Evolutionary conservation across 2,797 vertebrate genomes (phyloP).

Genomic region (Lagocephalus sceleratus): DNA sequence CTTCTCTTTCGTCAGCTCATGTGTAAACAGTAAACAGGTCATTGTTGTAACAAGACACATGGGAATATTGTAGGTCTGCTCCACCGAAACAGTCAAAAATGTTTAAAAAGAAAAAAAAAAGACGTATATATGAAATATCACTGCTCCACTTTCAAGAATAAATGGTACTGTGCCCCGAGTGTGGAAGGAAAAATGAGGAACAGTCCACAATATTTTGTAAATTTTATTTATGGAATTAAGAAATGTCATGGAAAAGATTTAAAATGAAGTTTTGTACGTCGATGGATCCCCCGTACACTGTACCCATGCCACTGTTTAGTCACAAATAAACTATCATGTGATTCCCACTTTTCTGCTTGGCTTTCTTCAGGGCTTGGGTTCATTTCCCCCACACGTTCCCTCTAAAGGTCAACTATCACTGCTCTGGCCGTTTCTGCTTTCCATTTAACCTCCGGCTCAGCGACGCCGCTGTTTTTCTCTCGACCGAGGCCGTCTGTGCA

Average conservation of each 20-base stretch:
- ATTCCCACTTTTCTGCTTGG: constrained; percentile 48
- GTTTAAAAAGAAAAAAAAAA: constrained; percentile 35
- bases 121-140: constrained; percentile 51
- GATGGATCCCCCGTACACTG: constrained; percentile 66
- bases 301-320: constrained; percentile 69
- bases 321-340: constrained; percentile 74
- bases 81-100: constrained; percentile 23
- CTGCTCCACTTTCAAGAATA: constrained; percentile 53
- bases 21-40: constrained; percentile 56
- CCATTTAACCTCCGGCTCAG: neutral
- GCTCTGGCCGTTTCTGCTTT: neutral
- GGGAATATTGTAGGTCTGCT: constrained; percentile 52
- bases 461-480: neutral
- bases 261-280: constrained; percentile 70
- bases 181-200: constrained; percentile 62
- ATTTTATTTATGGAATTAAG: constrained; percentile 75
- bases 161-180: constrained; percentile 54
- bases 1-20: constrained; percentile 36
- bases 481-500: neutral
- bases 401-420: neutral
- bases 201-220: constrained; percentile 72
- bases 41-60: constrained; percentile 60
- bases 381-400: neutral
- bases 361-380: neutral
- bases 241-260: constrained; percentile 55